Base-by-base conservation (phyloP, 2,797 vertebrate species). In the Pogoniulus pusillus region DNA sequence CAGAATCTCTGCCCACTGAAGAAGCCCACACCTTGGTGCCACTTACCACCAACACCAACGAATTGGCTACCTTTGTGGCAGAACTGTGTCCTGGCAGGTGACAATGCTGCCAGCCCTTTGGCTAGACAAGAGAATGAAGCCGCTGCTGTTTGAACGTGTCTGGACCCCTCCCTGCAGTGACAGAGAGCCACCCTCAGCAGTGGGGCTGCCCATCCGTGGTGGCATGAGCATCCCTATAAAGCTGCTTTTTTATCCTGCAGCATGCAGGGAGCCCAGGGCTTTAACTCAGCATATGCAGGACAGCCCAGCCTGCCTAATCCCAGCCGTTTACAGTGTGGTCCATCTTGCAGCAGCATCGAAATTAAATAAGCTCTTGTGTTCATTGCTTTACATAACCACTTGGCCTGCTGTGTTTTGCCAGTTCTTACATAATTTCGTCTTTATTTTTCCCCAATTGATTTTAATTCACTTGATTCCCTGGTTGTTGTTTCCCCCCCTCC, bases 381-480 rank as follows among this genome's bases (percentile, higher is more conserved):
- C 76, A 9, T 91, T 93, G 92, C 95, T 93, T 96, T 96, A 95
- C 66, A 63, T 96, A 96, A 96, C 87, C 49, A 59, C 85, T 94
- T 54, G 77, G 87, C 83, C 85, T 73, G 82, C 84, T 81, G 77
- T 73, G 74, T 87, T 94, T 89, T 90, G 85, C 79, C 79, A 82
- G 84, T 90, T 95, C 95, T 96, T 96, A 95, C 79, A 59, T 96
- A 95, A 95, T 96, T 96, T 92, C 63, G 77, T 55, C 64, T 71
- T 66, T 72, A 16, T 89, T 59, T 32, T 43, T 18, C 62, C 64
- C 30, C 59, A 51, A 27, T 72, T 88, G 79, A 78, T 95, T 94
- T 94, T 91, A 87, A 95, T 95, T 92, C 65, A 58, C 43, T 96
- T 82, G 77, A 84, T 94, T 93, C 79, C 45, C 79, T 65, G 70